phyloP scores from a whole-genome alignment of 2,797 vertebrate species.

The Sebastes paucispinis region DNA sequence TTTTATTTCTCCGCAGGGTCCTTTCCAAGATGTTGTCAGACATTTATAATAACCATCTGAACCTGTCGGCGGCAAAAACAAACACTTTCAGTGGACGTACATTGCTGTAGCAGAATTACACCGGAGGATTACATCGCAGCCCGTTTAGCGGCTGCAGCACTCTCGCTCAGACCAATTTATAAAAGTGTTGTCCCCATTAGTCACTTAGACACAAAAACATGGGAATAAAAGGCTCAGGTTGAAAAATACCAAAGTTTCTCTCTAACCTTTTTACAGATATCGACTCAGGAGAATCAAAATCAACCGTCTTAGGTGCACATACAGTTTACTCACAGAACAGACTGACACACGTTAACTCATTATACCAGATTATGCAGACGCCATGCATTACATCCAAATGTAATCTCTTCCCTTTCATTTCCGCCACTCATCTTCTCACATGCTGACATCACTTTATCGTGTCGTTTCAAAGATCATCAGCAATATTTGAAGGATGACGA shows the following conservation, averaged over 20 bases:
- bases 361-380: background rate
- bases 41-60: too few relatives aligned
- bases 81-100: background rate
- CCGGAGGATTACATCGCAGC: background rate
- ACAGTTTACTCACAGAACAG: background rate
- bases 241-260: background rate
- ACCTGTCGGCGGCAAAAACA: background rate
- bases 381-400: background rate
- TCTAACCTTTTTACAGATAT: background rate
- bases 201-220: background rate
- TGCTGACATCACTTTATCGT: background rate
- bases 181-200: background rate
- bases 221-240: background rate
- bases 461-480: slow-evolving; percentile 40
- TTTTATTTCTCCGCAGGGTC: too few relatives aligned
- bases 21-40: too few relatives aligned
- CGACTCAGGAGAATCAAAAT: background rate
- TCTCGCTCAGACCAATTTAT: background rate
- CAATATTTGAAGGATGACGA: slow-evolving; percentile 31
- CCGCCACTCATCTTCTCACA: background rate
- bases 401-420: slow-evolving; percentile 21
- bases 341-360: background rate
- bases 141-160: background rate
- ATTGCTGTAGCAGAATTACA: background rate
- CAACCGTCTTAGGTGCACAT: too few relatives aligned